Evolutionary conservation across 2,797 vertebrate genomes (phyloP).

Genomic region (Acropternis orthonyx): DNA sequence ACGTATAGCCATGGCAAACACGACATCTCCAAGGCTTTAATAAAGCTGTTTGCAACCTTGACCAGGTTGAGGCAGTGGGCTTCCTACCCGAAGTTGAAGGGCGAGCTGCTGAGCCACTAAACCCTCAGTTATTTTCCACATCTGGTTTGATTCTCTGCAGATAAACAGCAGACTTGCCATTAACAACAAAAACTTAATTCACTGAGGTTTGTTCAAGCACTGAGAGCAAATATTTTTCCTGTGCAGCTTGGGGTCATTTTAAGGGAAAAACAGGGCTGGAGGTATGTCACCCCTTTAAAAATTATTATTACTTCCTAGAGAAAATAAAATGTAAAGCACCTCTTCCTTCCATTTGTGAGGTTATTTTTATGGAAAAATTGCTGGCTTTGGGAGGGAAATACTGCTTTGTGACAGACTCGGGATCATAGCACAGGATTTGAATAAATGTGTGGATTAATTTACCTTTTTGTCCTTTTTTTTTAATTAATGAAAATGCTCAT

Average conservation of each 20-base stretch:
- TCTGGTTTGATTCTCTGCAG: conserved; percentile 77
- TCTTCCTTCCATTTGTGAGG: conserved; percentile 66
- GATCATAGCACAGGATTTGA: conserved; percentile 18
- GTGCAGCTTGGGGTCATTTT: conserved; percentile 73
- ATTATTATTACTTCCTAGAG: conserved; percentile 75
- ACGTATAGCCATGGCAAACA: accelerated
- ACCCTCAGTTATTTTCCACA: conserved; percentile 67
- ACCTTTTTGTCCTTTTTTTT: not conserved
- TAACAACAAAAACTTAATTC: conserved; percentile 80
- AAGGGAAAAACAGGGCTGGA: conserved; percentile 72
- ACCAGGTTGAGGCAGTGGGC: not conserved
- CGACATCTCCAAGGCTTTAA: not conserved
- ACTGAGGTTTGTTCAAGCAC: conserved; percentile 73
- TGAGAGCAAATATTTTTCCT: conserved; percentile 78
- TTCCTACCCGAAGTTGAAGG: conserved; percentile 41
- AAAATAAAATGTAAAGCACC: conserved; percentile 73
- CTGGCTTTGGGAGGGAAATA: conserved; percentile 14
- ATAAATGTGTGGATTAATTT: conserved; percentile 19
- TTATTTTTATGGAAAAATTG: conserved; percentile 39
- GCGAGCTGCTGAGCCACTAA: conserved; percentile 47
- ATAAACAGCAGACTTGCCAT: conserved; percentile 78
- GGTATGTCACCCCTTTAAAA: conserved; percentile 72
- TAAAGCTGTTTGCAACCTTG: not conserved
- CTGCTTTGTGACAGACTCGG: conserved; percentile 36
- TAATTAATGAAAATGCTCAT: conserved; percentile 6